Base-by-base conservation (phyloP, 2,797 vertebrate species). In the Melanogrammus aeglefinus region DNA sequence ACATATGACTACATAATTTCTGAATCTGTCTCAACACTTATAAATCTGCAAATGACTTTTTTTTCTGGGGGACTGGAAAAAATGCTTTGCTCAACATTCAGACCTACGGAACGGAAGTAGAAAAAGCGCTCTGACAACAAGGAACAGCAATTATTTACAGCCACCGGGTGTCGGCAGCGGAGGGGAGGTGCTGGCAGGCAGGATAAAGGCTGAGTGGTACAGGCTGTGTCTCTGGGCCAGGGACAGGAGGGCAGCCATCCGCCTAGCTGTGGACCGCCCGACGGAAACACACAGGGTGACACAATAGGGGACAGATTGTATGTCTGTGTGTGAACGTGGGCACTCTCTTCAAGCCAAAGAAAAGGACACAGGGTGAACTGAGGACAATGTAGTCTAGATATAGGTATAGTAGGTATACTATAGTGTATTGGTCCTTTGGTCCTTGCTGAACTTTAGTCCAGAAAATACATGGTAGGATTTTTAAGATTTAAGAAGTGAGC, bases 171-270 rank as follows among this genome's bases (percentile, higher is more conserved):
- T 76, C 77, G 36, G 75, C 10, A 74, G 79, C 41, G 41, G 41
- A 13, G 76, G 83, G 83, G 85, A 87, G 71, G 75, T 35, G 75
- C 13, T 81, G 78, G 75, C 36, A 33, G 88, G 88, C 88, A 85
- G 79, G 77, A 85, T 74, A 76, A 66, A 36, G 77, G 76, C 78
- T 74, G 83, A 76, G 79, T 78, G 81, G 81, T 39, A 73, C 69
- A 75, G 39, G 51, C 31, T 76, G 47, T 38, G 75, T 76, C 47
- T 21, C 47, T 21, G 18, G 47, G 16, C 47, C 47, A 57, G 47
- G 47, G 47, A 44, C 41, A 44, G 41, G 12, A 44, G 41, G 12
- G 13, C 41, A 14, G 47, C 47, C 47, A 57, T 57, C 47, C 16
- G 47, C 47, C 47, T 3, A 0, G 47, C 47, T 21, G 18, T 6